A percentile compares a stretch with the other conserved stretches of the same genome.
phyloP scores from a whole-genome alignment of 2,888 invertebrate species.

The Flabesymbios commensalis region DNA sequence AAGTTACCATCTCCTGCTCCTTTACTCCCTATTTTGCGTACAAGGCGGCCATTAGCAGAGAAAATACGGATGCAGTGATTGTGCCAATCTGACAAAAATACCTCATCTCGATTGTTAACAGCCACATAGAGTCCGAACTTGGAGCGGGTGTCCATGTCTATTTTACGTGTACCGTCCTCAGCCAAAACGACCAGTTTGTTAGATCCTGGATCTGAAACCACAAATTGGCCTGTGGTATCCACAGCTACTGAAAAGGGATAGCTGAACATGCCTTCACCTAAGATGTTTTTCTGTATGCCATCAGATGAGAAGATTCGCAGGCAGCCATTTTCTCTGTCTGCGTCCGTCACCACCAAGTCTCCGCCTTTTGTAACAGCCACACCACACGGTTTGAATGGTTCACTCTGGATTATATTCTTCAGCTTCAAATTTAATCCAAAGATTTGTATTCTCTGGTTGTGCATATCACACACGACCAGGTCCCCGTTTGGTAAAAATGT shows the following conservation, averaged over 20 bases:
- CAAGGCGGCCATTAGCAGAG: conserved; percentile 1
- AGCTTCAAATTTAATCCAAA: conserved; percentile 15
- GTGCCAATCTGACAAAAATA: conserved; percentile 23
- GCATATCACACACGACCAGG: conserved; percentile 20
- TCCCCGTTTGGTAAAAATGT: conserved; percentile 11
- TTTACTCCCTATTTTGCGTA: conserved; percentile 11
- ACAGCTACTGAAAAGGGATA: conserved; percentile 23
- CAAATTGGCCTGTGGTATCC: conserved; percentile 9
- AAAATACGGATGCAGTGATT: conserved; percentile 21
- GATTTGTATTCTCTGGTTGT: conserved; percentile 22
- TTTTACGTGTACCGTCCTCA: neutral
- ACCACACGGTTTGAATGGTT: conserved; percentile 20
- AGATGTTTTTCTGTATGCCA: neutral
- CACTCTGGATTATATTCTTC: conserved; percentile 4
- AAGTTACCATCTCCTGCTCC: conserved; percentile 15
- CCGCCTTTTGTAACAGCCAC: conserved; percentile 11
- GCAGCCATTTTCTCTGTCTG: neutral
- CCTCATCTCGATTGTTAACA: conserved; percentile 11
- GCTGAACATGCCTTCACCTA: conserved; percentile 12
- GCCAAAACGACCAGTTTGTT: conserved; percentile 10
- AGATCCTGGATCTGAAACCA: conserved; percentile 18
- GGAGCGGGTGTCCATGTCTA: conserved; percentile 14
- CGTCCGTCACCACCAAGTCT: conserved; percentile 24
- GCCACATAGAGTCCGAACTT: conserved; percentile 24
- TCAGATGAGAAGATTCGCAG: conserved; percentile 15